Percentiles rank a stretch among this genome's conserved stretches.
These are phyloP conservation scores for Dolichoris vasculosae DNA, from an alignment of 1,140 invertebrate species.

Conservation along the genomic window DNA sequence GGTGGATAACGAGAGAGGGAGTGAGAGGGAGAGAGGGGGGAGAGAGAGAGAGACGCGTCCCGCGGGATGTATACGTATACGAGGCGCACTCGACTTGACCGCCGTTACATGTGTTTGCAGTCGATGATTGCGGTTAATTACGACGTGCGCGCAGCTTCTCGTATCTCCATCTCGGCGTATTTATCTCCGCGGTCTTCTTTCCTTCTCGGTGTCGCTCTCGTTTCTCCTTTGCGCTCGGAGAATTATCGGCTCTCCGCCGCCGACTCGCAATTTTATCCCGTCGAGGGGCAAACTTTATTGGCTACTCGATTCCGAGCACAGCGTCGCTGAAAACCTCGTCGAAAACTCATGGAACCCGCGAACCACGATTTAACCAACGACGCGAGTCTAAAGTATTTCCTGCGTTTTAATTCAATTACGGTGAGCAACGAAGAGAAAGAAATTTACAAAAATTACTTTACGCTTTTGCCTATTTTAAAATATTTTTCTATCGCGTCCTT, in stretches of 20 bases:
- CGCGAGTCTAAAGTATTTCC: not conserved
- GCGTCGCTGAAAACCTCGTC: not conserved
- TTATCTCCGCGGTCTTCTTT: not conserved
- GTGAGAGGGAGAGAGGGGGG: slow-evolving; percentile 5
- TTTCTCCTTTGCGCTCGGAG: not conserved
- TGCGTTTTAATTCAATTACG: not conserved
- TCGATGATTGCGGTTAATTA: slow-evolving; percentile 51
- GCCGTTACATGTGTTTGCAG: slow-evolving; percentile 33
- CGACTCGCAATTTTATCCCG: not conserved
- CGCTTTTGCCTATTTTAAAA: no score
- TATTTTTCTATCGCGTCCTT: no score
- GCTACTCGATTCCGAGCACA: not conserved
- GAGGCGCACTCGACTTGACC: not conserved
- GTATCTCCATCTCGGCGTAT: not conserved
- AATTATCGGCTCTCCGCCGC: not conserved
- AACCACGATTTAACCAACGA: no score
- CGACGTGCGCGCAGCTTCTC: not conserved
- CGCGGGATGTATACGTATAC: slow-evolving; percentile 11
- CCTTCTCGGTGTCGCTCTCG: not conserved
- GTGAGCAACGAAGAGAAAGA: no score
- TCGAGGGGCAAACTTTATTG: not conserved
- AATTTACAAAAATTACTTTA: no score
- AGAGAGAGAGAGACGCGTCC: not conserved
- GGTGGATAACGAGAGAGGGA: slow-evolving; percentile 31
- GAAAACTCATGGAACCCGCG: not conserved